These are phyloP conservation scores for Cliona cf. orientalis DNA, from an alignment of 37 sponge, comb jelly and placozoan species.

Conservation along the genomic window DNA sequence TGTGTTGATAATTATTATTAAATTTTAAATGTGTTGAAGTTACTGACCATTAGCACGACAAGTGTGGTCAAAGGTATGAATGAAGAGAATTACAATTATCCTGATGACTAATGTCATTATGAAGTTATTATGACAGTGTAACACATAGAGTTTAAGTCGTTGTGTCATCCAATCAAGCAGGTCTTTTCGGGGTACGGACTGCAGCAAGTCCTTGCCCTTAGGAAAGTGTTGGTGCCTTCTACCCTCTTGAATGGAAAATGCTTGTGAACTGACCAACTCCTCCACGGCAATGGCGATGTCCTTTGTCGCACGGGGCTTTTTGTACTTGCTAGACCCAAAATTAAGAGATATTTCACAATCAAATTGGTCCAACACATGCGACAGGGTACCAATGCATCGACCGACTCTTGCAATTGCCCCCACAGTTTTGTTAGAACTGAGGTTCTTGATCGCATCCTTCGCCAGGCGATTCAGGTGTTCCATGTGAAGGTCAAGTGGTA, in stretches of 20 bases:
- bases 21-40: not conserved
- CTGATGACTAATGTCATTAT: not conserved
- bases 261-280: slow-evolving; percentile 17
- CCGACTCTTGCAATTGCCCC: slow-evolving; percentile 23
- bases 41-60: not conserved
- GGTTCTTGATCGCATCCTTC: slow-evolving; percentile 13
- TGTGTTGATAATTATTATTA: not conserved
- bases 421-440: slow-evolving; percentile 34
- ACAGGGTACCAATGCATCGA: slow-evolving; percentile 23
- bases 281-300: slow-evolving; percentile 23
- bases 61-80: too few relatives aligned
- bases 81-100: not conserved
- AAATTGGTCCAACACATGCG: slow-evolving; percentile 36
- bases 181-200: not conserved
- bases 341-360: slow-evolving; percentile 6
- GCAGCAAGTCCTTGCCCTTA: not conserved
- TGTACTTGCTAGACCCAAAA: too few relatives aligned
- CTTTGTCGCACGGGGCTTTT: slow-evolving; percentile 6
- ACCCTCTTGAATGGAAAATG: not conserved
- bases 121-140: not conserved
- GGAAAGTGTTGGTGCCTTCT: not conserved
- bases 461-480: slow-evolving; percentile 54
- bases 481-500: slow-evolving; percentile 58
- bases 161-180: too few relatives aligned
- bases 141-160: too few relatives aligned